Percentiles rank a stretch among this genome's conserved stretches.
Conservation (phyloP, 2,797 vertebrate species). For the Hephaestus fuliginosus region DNA sequence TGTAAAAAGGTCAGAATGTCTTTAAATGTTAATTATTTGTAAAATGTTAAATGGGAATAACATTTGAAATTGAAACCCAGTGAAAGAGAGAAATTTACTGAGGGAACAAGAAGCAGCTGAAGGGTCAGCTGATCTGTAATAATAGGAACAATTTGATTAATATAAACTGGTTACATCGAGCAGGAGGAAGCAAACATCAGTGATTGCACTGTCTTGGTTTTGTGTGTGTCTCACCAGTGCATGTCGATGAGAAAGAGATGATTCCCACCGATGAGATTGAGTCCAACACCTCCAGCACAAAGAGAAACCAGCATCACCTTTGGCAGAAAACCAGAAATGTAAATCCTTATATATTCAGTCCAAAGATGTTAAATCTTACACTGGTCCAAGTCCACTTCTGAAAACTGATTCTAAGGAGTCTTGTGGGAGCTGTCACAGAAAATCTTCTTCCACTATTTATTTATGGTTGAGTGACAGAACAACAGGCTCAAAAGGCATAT, state of each 20-base stretch:
- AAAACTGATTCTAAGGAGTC: background rate
- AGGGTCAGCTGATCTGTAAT: background rate
- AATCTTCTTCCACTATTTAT: background rate
- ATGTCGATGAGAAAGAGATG: slow-evolving; percentile 98
- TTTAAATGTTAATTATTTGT: background rate
- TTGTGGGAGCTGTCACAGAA: background rate
- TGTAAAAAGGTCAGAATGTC: background rate
- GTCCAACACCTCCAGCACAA: slow-evolving; percentile 94
- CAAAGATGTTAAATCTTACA: background rate
- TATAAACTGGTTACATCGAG: background rate
- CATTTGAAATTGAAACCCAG: background rate
- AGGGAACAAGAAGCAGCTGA: background rate
- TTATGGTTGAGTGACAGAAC: background rate
- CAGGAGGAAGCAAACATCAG: background rate
- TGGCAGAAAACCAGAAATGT: slow-evolving; percentile 10
- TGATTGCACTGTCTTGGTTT: background rate
- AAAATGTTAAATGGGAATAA: background rate
- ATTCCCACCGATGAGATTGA: slow-evolving; percentile 96
- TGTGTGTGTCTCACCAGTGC: slow-evolving; percentile 92
- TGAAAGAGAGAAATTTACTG: too few species aligned
- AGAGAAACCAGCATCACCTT: slow-evolving; percentile 96
- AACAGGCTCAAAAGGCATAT: background rate
- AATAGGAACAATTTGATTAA: too few species aligned
- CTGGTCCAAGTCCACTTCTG: background rate
- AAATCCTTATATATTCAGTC: background rate